phyloP scores from a whole-genome alignment of 2,888 invertebrate species.

The Acanthosepion pharaonis region DNA sequence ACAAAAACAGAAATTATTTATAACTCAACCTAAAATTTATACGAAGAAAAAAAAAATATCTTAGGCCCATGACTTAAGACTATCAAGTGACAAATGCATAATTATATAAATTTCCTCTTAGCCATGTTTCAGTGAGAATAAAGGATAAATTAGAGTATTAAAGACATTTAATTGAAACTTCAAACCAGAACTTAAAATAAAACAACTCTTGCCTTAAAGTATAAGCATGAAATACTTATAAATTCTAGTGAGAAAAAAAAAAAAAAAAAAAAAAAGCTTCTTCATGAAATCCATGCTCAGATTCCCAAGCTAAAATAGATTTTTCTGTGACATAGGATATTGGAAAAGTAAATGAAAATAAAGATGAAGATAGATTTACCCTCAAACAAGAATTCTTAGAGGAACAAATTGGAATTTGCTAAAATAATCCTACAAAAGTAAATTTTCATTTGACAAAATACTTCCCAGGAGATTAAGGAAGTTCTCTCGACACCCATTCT shows the following conservation, averaged over 20 bases:
- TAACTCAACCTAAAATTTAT: no score
- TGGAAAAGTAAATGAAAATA: neutral
- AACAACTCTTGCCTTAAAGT: neutral
- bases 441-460: neutral
- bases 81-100: no score
- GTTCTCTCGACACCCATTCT: no score
- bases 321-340: slow-evolving; percentile 1
- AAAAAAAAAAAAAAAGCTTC: neutral
- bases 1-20: no score
- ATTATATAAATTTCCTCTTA: neutral
- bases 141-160: neutral
- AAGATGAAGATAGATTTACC: neutral
- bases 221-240: neutral
- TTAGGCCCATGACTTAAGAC: no score
- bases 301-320: neutral
- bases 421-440: neutral
- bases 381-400: neutral
- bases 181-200: neutral
- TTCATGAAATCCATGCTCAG: neutral
- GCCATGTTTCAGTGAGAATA: neutral
- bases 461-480: neutral
- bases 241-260: neutral
- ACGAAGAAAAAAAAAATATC: no score
- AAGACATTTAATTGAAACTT: neutral
- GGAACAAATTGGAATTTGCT: neutral